These are phyloP conservation scores for Hydropotes inermis DNA, from an alignment of 2,113 vertebrate species.

Conservation along the genomic window DNA sequence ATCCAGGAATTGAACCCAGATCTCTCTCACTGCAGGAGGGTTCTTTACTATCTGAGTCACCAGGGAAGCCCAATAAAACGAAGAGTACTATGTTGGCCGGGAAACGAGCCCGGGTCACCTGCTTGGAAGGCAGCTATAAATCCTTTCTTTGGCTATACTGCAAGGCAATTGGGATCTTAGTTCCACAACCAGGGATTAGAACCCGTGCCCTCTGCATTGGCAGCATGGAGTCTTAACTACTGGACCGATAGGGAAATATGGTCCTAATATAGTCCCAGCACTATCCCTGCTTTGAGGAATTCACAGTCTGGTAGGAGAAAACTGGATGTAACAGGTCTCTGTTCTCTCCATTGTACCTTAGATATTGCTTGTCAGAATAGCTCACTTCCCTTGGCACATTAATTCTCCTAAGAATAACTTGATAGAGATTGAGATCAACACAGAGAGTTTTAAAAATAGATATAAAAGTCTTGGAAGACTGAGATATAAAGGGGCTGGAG, in stretches of 20 bases:
- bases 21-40: background rate
- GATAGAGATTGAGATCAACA: background rate
- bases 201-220: background rate
- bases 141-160: background rate
- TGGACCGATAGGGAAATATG: background rate
- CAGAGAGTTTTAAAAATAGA: background rate
- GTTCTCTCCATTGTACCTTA: background rate
- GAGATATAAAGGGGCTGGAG: background rate
- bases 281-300: background rate
- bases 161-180: background rate
- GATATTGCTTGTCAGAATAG: background rate
- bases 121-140: background rate
- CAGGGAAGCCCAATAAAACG: background rate
- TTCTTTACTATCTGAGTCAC: background rate
- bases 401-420: background rate
- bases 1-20: background rate
- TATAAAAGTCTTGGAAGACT: background rate
- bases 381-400: background rate
- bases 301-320: background rate
- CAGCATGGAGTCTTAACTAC: background rate
- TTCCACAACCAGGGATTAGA: background rate
- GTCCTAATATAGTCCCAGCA: background rate
- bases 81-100: rapidly evolving
- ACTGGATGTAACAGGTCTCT: background rate
- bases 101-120: background rate